Conservation (phyloP, 2,113 vertebrate species). For the Pterocles orientalis region DNA sequence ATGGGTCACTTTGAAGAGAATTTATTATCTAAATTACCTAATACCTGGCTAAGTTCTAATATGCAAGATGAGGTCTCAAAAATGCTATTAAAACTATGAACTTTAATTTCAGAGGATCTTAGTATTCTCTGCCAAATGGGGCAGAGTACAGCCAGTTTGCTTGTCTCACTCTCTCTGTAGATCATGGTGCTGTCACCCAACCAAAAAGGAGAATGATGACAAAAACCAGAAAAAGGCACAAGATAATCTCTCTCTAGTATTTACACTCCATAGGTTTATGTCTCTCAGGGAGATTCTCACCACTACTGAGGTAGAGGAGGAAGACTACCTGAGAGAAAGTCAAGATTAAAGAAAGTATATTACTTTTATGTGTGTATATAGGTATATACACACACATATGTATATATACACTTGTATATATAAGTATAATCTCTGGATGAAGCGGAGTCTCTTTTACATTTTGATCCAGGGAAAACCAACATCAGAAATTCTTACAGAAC, state of each 20-base stretch:
- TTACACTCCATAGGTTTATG: conserved; percentile 22
- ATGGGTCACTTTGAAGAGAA: conserved; percentile 77
- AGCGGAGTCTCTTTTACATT: background rate
- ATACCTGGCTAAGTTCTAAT: conserved; percentile 77
- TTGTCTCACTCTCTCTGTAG: conserved; percentile 52
- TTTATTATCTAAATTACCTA: conserved; percentile 79
- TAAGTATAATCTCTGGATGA: background rate
- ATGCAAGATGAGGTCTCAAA: conserved; percentile 70
- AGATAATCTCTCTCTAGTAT: conserved; percentile 37
- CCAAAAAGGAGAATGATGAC: conserved; percentile 32
- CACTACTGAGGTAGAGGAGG: background rate
- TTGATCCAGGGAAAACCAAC: conserved; percentile 17
- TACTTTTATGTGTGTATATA: background rate
- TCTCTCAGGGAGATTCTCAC: conserved; percentile 28
- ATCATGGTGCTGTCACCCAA: conserved; percentile 51
- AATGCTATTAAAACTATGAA: conserved; percentile 69
- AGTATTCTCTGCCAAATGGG: conserved; percentile 56
- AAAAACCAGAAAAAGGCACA: conserved; percentile 34
- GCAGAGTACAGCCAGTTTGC: conserved; percentile 36
- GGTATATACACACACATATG: background rate
- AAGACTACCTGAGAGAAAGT: background rate
- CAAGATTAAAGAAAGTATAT: conserved; percentile 11
- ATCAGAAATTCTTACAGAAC: conserved; percentile 15
- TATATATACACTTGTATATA: too few species aligned
- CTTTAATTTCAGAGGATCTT: conserved; percentile 61